Percentiles rank a stretch among this genome's conserved stretches.
Evolutionary conservation across 1,140 invertebrate genomes (phyloP).

Genomic region (Acyrthosiphon pisum): DNA sequence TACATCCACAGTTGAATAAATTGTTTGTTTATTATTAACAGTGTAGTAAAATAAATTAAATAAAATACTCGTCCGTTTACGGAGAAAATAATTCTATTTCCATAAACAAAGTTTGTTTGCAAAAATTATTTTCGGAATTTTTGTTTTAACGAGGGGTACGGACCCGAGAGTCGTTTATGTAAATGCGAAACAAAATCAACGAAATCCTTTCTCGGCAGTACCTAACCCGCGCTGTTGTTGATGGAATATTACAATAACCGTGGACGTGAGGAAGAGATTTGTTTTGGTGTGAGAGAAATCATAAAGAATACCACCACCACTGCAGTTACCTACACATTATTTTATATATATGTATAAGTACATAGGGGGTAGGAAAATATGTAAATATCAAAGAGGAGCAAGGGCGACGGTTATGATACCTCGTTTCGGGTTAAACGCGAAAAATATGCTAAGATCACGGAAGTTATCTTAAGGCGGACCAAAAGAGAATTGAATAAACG

Average conservation of each 20-base stretch:
- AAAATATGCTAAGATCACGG: conserved; percentile 56
- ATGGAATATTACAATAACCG: conserved; percentile 39
- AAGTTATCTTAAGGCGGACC: conserved; percentile 39
- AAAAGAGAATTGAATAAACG: conserved; percentile 53
- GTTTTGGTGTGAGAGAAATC: conserved; percentile 50
- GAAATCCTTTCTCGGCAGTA: neutral
- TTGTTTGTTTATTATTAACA: neutral
- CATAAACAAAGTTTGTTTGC: neutral
- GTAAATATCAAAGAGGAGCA: neutral
- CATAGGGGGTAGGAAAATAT: conserved; percentile 35
- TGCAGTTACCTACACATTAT: neutral
- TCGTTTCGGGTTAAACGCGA: conserved; percentile 56
- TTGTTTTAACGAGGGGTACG: conserved; percentile 15
- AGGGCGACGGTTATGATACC: conserved; percentile 45
- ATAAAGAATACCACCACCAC: conserved; percentile 47
- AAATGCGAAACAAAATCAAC: conserved; percentile 43
- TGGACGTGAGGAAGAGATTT: conserved; percentile 2
- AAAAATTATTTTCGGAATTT: conserved; percentile 20
- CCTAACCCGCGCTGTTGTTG: neutral
- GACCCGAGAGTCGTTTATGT: conserved; percentile 47
- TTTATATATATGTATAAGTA: conserved; percentile 8
- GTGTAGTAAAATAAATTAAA: neutral
- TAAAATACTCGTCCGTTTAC: neutral
- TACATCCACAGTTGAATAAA: neutral
- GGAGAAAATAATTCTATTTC: neutral